Evolutionary conservation across 2,888 invertebrate species (phyloP).

Genomic region (Dioctria rufipes): DNA sequence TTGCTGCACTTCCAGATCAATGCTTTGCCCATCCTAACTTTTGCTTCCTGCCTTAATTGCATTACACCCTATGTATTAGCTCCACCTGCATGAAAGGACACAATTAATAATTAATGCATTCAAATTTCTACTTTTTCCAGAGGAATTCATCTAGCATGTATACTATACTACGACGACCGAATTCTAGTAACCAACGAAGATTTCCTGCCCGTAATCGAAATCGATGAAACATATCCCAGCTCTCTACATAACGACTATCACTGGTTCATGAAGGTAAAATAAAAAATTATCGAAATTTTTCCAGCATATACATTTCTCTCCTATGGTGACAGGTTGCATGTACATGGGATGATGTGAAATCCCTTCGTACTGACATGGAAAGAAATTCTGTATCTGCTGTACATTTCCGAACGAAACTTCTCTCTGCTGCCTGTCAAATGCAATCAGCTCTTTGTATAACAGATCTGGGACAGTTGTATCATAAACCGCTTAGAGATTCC

Average conservation of each 20-base stretch:
- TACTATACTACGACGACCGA: conserved; percentile 96
- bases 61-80: background rate
- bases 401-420: conserved; percentile 91
- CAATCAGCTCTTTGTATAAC: conserved; percentile 91
- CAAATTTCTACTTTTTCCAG: conserved; percentile 73
- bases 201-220: conserved; percentile 95
- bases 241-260: conserved; percentile 94
- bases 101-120: background rate
- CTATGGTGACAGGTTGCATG: conserved; percentile 81
- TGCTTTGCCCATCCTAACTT: no score
- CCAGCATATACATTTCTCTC: background rate
- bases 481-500: conserved; percentile 89
- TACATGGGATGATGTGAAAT: conserved; percentile 97
- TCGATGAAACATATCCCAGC: conserved; percentile 95
- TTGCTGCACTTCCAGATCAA: no score
- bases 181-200: conserved; percentile 97
- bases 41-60: no score
- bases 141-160: conserved; percentile 93
- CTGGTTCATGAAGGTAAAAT: conserved; percentile 93
- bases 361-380: conserved; percentile 93
- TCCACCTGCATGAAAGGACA: background rate
- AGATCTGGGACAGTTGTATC: conserved; percentile 95
- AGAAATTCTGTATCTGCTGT: conserved; percentile 92
- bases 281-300: background rate
- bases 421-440: conserved; percentile 95